Conservation (phyloP, 2,113 vertebrate genomes). For the Oxygymnocypris stewartii region DNA sequence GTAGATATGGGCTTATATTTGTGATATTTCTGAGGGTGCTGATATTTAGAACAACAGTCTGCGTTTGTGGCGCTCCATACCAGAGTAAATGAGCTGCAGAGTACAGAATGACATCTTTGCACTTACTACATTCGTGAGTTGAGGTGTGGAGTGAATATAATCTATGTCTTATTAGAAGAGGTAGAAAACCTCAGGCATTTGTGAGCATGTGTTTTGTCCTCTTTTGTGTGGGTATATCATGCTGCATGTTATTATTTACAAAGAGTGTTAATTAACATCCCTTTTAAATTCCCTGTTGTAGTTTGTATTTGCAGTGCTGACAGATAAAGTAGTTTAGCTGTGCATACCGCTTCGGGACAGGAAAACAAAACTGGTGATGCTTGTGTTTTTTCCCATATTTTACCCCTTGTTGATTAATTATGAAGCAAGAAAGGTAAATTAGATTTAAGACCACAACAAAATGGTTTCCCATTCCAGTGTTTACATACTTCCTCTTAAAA, state of each 20-base stretch:
- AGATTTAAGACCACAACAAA: not conserved
- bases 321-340: constrained; percentile 58
- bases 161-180: not conserved
- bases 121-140: constrained; percentile 2
- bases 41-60: not conserved
- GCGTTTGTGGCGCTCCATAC: not conserved
- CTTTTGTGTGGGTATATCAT: constrained; percentile 13
- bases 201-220: constrained; percentile 11
- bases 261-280: constrained; percentile 57
- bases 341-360: constrained; percentile 54
- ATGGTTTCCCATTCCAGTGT: not conserved
- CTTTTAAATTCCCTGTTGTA: constrained; percentile 55
- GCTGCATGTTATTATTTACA: constrained; percentile 47
- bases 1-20: not conserved
- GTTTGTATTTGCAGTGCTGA: constrained; percentile 55
- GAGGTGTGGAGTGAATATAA: not conserved
- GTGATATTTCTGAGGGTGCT: not conserved
- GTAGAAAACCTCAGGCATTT: constrained; percentile 17
- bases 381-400: constrained; percentile 21
- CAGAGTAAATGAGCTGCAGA: not conserved
- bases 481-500: not conserved
- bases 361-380: constrained; percentile 51
- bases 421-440: constrained; percentile 10
- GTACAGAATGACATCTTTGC: not conserved
- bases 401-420: constrained; percentile 28